These are phyloP conservation scores for Hyaena hyaena DNA, from an alignment of 2,113 vertebrate species.

Conservation along the genomic window DNA sequence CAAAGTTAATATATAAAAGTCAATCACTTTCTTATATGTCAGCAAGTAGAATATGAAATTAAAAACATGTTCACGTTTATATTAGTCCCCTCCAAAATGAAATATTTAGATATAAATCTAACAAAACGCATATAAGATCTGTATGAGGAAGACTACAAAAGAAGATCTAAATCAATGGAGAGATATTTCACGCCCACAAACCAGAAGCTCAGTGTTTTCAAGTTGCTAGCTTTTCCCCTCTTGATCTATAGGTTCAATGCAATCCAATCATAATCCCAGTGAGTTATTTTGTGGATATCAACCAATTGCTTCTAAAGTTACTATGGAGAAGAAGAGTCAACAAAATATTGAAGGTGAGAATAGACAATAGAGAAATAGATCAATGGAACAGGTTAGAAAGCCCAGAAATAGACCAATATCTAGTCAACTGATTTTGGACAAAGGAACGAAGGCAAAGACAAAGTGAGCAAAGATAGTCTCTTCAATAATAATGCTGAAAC, in stretches of 20 bases:
- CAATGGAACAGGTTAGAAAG: neutral
- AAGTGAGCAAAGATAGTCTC: neutral
- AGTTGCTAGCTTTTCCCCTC: neutral
- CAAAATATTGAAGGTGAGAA: neutral
- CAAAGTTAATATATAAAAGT: neutral
- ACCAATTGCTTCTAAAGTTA: neutral
- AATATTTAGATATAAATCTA: neutral
- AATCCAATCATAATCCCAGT: neutral
- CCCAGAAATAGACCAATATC: neutral
- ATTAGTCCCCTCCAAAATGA: neutral
- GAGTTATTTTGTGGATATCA: neutral
- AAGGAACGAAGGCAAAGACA: neutral
- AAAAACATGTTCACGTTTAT: neutral
- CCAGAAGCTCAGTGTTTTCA: neutral
- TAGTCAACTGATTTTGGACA: neutral
- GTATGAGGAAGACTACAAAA: neutral
- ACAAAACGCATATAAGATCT: neutral
- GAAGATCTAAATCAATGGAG: neutral
- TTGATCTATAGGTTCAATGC: neutral
- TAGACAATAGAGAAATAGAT: neutral
- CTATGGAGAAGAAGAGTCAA: neutral
- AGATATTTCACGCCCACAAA: neutral
- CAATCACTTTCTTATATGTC: neutral
- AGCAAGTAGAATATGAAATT: neutral
- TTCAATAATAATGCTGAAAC: neutral